Evolutionary conservation across 2,888 invertebrate species (phyloP), one percentile per base, ranked within the genome.

Genomic region (Apamea crenata): DNA sequence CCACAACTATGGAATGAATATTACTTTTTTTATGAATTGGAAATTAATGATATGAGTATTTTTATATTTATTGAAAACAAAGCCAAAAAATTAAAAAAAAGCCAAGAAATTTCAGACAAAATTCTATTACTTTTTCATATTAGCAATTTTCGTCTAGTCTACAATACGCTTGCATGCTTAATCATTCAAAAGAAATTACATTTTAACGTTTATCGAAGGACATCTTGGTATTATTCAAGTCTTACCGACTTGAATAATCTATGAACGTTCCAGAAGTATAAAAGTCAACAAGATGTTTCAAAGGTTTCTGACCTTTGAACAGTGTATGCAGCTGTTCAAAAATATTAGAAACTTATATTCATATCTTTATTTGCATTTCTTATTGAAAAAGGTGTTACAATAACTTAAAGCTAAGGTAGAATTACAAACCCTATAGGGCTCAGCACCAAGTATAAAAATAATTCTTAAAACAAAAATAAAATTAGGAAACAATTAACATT

Each of bases 101-200:
- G n/a, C n/a, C n/a, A n/a, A n/a, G n/a, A n/a, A n/a, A 32, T 36
- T 63, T 25, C 16, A 61, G 21, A 25, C 0, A 25, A 76, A n/a
- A 21, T 50, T 25, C 50, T 29, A 12, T 25, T 75, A 53, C 4
- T 40, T 16, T n/a, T 68, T 50, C 21, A 4, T 6, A 53, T 25
- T 29, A 25, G n/a, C 6, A 40, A 71, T 72, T 53, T 68, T 18
- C 18, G n/a, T n/a, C n/a, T n/a, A n/a, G 70, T 56, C 44, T 50
- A 16, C 16, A 53, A 10, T 32, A 44, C 53, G 10, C 21, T 75
- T 29, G 40, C 18, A 2, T 66, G 32, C n/a, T n/a, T 21, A 32
- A 47, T 66, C 65, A 21, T n/a, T 21, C 32, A 56, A n/a, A 65
- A 65, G 12, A 65, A 77, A 50, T 77, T 32, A 12, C 40, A 40